Evolutionary conservation across 2,888 invertebrate genomes (phyloP), one percentile per base, ranked within the genome.

Genomic region (Idaea aversata): DNA sequence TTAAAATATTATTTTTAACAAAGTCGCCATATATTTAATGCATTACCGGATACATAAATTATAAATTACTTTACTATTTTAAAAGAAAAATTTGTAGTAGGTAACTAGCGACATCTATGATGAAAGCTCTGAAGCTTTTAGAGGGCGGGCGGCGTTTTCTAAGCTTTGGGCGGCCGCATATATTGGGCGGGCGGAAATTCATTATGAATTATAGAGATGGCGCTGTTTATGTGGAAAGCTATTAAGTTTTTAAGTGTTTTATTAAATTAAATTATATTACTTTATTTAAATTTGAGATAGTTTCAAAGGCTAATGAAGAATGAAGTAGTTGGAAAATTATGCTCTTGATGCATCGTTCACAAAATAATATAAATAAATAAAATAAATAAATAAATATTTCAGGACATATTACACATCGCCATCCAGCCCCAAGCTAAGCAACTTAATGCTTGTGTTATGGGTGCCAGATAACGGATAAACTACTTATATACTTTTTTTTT

Each of bases 1-100:
- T 47, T 47, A 47, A 47, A 47, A 47, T 47, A 10, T 47, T 47
- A 47, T 47, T 7, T 47, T 47, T 13, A 47, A 47, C 47, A 7
- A 47, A 47, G 47, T 47, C 47, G 47, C 47, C 47, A 47, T 47
- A 47, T 4, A 13, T 47, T 47, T 47, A 47, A 47, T 47, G 47
- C 47, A 47, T 47, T 47, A 47, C 47, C 47, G 47, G 47, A 47
- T 47, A 47, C 47, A 47, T 47, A 47, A 47, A 47, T 47, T 47
- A 47, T 10, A 47, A 47, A 13, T 47, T 13, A 47, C 47, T 47
- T 47, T 47, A 47, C 47, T 47, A 47, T 47, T 47, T 47, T 47
- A 47, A 3, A 47, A 47, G 47, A 47, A 47, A 13, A 47, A 13
- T 10, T 47, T 38, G 6, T 38, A 38, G 38, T 38, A 38, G 6